Evolutionary conservation across 2,888 invertebrate genomes (phyloP), one percentile per base, ranked within the genome.

Genomic region (Sthenelais limicola): DNA sequence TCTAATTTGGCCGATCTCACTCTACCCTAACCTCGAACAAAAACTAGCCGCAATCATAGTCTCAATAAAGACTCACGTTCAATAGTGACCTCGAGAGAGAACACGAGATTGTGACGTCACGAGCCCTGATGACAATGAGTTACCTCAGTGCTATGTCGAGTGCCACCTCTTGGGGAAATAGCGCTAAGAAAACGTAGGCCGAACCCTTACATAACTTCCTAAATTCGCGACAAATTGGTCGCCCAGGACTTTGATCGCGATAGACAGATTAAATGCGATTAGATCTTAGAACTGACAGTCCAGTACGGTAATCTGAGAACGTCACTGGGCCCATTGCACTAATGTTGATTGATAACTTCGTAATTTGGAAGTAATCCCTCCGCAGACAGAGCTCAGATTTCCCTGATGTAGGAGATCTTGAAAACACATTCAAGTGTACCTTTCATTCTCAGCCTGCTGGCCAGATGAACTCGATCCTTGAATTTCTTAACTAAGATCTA

Each of bases 141-240:
- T 56, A 56, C 56, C n/a, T 38, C 62, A 62, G 38, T 9, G 26
- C 52, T 24, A 4, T 52, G 52, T 26, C 15, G 26, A 26, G 2
- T n/a, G 52, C n/a, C 52, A 48, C 9, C n/a, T 24, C 4, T 2
- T 48, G 48, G 48, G n/a, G 24, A 2, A 48, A 48, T 48, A 7
- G 51, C 51, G 7, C 51, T 24, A 51, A 21, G 24, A 51, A 24
- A 51, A 9, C 62, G 24, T 9, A 43, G 5, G 38, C 35, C n/a
- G 26, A 24, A 18, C 3, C 26, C 38, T 62, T 62, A 62, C 62
- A 24, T 38, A 62, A 62, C 21, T 43, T 35, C 38, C 62, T 43
- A 62, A n/a, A 35, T n/a, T 43, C 62, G 38, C 24, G 62, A 62
- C 62, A 62, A 62, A 62, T 62, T 62, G 62, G 62, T 33, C 62